Evolutionary conservation across 2,888 invertebrate genomes (phyloP), one percentile per base, ranked within the genome.

Genomic region (Drosophila subquinaria): DNA sequence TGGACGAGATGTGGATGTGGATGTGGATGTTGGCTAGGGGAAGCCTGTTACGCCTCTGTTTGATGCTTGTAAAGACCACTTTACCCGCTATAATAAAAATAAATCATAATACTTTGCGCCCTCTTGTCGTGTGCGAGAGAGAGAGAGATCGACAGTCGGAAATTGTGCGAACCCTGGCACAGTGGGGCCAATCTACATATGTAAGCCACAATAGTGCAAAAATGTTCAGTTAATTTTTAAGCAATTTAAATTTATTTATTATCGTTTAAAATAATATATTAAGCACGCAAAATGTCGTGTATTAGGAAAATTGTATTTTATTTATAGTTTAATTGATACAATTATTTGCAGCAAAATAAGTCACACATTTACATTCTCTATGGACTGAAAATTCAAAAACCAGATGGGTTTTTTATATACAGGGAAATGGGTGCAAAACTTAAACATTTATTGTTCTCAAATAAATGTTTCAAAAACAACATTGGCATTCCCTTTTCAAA

Each of bases 81-180:
- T 92, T 92, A 92, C 90, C 91, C 88, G 90, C 88, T 90, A 80
- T 91, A 92, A 91, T 89, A 91, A 91, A 92, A 92, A 92, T 92
- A 92, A 92, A 92, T 92, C 92, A 92, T 92, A 92, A 92, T 92
- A 91, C 86, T 86, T 87, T 87, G 73, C 77, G 72, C 70, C 83
- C 80, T 36, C 76, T 68, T 71, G 76, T 74, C 64, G 52, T 65
- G 71, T 72, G 63, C 63, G 55, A 38, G 63, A 42, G 60, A 52
- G 55, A 38, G 63, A 42, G 60, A 52, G 62, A 53, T 36, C 55
- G 50, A 56, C 43, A 42, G 50, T 35, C 35, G 33, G 33, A 61
- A 69, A 43, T 53, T 66, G 76, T 75, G 62, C 65, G 48, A 59
- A 13, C 55, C 50, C 30, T 35, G 9, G 77, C 69, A 79, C 78